These are phyloP conservation scores for Creontiades dilutus DNA, from an alignment of 2,888 invertebrate species.

Conservation along the genomic window DNA sequence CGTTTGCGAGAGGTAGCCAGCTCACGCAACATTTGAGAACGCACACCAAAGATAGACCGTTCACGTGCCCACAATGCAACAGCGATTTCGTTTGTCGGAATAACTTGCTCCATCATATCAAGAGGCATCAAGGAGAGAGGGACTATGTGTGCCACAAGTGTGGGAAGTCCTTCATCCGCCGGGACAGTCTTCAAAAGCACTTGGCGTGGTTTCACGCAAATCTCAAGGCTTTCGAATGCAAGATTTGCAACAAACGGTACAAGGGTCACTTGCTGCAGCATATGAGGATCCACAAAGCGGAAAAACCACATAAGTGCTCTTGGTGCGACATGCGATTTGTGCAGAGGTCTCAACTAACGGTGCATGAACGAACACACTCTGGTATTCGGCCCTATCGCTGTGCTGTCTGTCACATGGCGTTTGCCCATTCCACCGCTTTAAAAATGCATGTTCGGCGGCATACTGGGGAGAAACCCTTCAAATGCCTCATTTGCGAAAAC, in stretches of 20 bases:
- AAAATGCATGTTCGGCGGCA: slow-evolving; percentile 90
- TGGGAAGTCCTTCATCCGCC: slow-evolving; percentile 87
- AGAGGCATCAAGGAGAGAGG: slow-evolving; percentile 86
- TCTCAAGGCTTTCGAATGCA: slow-evolving; percentile 87
- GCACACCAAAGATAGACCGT: slow-evolving; percentile 87
- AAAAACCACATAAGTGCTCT: slow-evolving; percentile 88
- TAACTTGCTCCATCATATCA: slow-evolving; percentile 80
- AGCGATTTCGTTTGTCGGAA: slow-evolving; percentile 85
- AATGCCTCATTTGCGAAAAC: slow-evolving; percentile 79
- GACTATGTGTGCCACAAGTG: slow-evolving; percentile 90
- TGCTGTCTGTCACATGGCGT: slow-evolving; percentile 88
- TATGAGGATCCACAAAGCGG: slow-evolving; percentile 88
- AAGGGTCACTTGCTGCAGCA: slow-evolving; percentile 91
- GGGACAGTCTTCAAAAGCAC: slow-evolving; percentile 88
- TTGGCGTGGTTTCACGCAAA: slow-evolving; percentile 87
- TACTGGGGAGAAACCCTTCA: slow-evolving; percentile 92
- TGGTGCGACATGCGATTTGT: slow-evolving; percentile 89
- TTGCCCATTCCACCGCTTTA: slow-evolving; percentile 91
- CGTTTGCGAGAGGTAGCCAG: slow-evolving; percentile 87
- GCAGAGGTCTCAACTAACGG: slow-evolving; percentile 90
- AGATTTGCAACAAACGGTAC: slow-evolving; percentile 88
- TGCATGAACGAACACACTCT: slow-evolving; percentile 90
- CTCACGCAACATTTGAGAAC: slow-evolving; percentile 87
- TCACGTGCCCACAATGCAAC: slow-evolving; percentile 85
- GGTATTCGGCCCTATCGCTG: slow-evolving; percentile 90